A percentile compares a stretch with the other conserved stretches of the same genome.
These are phyloP conservation scores for Lepidotrigona ventralis DNA, from an alignment of 1,140 invertebrate genomes.

Conservation along the genomic window DNA sequence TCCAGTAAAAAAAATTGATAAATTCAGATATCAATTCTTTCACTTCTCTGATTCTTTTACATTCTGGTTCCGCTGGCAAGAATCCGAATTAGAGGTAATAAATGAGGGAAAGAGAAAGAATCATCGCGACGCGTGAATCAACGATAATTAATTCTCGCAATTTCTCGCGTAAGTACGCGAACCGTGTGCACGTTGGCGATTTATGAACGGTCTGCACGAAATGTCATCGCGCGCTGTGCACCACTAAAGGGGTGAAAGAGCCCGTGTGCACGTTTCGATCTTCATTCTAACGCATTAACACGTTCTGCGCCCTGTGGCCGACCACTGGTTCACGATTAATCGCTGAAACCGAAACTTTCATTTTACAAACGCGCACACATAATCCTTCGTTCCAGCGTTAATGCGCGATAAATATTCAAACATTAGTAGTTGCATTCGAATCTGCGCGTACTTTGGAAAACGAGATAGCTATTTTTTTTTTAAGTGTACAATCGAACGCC, in stretches of 20 bases:
- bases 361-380: too few relatives aligned
- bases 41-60: background rate
- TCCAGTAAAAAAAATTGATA: background rate
- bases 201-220: conserved; percentile 46
- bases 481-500: background rate
- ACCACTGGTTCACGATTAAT: background rate
- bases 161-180: conserved; percentile 33
- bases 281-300: conserved; percentile 32
- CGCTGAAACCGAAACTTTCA: background rate
- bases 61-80: background rate
- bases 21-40: background rate
- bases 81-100: background rate
- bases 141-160: conserved; percentile 41
- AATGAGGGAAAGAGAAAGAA: background rate
- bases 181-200: conserved; percentile 28
- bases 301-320: background rate
- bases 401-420: background rate
- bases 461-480: background rate
- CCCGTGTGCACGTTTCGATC: conserved; percentile 27
- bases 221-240: conserved; percentile 28
- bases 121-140: conserved; percentile 30
- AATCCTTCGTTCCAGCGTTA: background rate
- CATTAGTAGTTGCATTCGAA: background rate
- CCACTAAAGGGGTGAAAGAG: background rate
- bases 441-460: background rate